Base-by-base conservation (phyloP, 2,797 vertebrate genomes). In the Pantherophis vulpinus region DNA sequence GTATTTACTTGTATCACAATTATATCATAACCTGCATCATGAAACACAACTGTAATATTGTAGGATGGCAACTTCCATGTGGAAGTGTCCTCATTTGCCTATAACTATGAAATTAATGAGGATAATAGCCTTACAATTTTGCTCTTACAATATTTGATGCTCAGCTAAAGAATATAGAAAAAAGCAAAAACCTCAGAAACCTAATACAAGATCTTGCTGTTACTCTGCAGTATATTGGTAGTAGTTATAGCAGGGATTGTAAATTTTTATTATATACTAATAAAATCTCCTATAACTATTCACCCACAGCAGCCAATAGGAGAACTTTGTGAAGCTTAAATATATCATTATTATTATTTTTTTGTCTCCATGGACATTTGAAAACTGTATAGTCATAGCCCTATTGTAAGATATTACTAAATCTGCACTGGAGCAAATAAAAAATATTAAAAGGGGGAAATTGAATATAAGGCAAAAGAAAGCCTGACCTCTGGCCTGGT, bases 391-490 rank as follows among this genome's bases (percentile, higher is more conserved):
- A 37, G 32, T 5, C 60, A 51, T 42, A 88, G n/a, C 32, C 59
- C n/a, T 83, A 63, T 47, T 55, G 27, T 56, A 63, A 66, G 13
- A 42, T 79, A 86, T 89, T 63, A 86, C 42, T 14, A 42, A 16
- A 70, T 70, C 37, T 37, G 1, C 90, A 11, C 51, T 94, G 94
- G 92, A 14, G 91, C 37, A 12, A 2, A 70, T 0, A 0, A 93
- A 58, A 94, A 92, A 60, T 90, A 94, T 42, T 88, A 70, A 91
- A n/a, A 1, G 79, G 54, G 23, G 10, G 89, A 88, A 90, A 42
- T 86, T 10, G 94, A n/a, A 59, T 89, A 23, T 42, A 70, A 32
- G n/a, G 3, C 90, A 91, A 94, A 95, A 91, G 5, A 95, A 95
- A 58, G 4, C 87, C 51, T 89, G 0, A 0, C 32, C 5, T 8